These are phyloP conservation scores for Sebastes taczanowskii DNA, from an alignment of 2,797 vertebrate genomes.

Conservation along the genomic window DNA sequence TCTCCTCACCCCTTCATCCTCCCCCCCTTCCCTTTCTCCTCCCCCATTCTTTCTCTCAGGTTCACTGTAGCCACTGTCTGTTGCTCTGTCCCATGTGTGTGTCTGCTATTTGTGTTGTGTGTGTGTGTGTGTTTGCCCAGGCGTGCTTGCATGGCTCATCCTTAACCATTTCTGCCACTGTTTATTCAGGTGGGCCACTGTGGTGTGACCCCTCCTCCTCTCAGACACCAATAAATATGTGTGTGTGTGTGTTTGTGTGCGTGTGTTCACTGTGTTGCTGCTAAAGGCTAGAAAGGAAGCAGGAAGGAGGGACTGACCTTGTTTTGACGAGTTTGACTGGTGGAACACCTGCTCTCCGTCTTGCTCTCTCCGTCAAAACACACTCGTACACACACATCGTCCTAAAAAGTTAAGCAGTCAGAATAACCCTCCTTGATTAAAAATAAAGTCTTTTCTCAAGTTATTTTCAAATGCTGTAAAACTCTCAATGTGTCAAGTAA, in stretches of 20 bases:
- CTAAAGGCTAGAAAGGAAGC: constrained; percentile 53
- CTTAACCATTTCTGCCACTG: constrained; percentile 84
- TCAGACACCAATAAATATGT: constrained; percentile 50
- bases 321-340: constrained; percentile 67
- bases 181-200: constrained; percentile 95
- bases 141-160: constrained; percentile 68
- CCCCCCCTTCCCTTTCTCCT: background rate
- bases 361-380: constrained; percentile 10
- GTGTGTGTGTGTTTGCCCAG: constrained; percentile 54
- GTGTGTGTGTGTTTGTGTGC: constrained; percentile 5
- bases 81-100: constrained; percentile 62
- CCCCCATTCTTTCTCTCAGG: constrained; percentile 23
- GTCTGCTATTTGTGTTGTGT: constrained; percentile 30
- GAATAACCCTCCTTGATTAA: background rate
- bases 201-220: constrained; percentile 62
- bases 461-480: background rate
- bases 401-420: background rate
- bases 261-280: constrained; percentile 39
- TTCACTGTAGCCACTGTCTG: constrained; percentile 75
- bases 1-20: constrained; percentile 49
- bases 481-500: background rate
- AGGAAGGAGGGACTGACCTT: constrained; percentile 64
- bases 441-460: background rate
- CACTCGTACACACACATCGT: background rate
- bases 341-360: constrained; percentile 64